Base-by-base conservation (phyloP, 2,797 vertebrate species). In the Clarias fuscus region DNA sequence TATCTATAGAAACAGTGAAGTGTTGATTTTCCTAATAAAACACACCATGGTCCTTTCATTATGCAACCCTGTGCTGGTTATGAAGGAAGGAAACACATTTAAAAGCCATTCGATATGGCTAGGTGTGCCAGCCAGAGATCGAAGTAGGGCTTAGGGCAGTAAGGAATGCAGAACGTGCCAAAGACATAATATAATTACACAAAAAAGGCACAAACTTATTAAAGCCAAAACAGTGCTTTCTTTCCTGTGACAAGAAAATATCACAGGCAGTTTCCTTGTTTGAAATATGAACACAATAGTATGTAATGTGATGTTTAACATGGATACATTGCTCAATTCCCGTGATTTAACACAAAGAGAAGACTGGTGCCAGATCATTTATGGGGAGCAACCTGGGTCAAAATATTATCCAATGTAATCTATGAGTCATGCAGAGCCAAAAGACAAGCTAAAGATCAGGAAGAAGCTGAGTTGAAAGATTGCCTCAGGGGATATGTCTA, bases 31-130 rank as follows among this genome's bases (percentile, higher is more conserved):
- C 37, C 78, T 43, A 22, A 37, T 70, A 30, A 83, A 83, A 70
- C 30, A 24, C 48, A 15, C 48, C n/a, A 83, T 71, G 71, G 81
- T 71, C 81, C 22, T 30, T 22, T 83, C 10, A 64, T 37, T 80
- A n/a, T 43, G 61, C 78, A 37, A 58, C 67, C 64, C 48, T 1
- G 3, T 70, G 30, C 18, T 58, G 30, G 10, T 67, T 58, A 56
- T 56, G 65, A 82, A 82, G 64, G 65, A 82, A 82, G 82, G 82
- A 83, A 83, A 83, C 56, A 43, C 59, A 64, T 43, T 80, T 43
- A 80, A 40, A 64, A 80, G 59, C 30, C 78, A 80, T 80, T 80
- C 64, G 78, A 40, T 61, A 33, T 33, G 37, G 67, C 20, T 40
- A 62, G 84, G 43, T 70, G 81, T 83, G 48, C 70, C 65, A 30